Base-by-base conservation (phyloP, 2,888 invertebrate genomes). In the Rhyacophila evoluta region DNA sequence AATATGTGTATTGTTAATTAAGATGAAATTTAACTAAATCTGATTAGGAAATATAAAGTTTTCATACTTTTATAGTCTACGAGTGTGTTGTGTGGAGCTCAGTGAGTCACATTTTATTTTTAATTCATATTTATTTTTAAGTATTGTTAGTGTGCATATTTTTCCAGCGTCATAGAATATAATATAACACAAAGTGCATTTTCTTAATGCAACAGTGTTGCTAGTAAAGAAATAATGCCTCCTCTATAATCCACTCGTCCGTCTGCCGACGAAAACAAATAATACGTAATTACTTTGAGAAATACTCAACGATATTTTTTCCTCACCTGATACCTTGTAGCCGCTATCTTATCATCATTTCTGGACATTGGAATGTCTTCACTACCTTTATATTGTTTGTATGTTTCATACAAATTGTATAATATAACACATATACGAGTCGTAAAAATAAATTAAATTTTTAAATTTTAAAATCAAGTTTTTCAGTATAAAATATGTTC, bases 211-310 rank as follows among this genome's bases (percentile, higher is more conserved):
- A 55, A 55, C 55, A 55, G 55, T 55, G 25, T 19, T 68, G 67
- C 37, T 25, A 68, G 36, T 12, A 11, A 12, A 75, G 6, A 2
- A 25, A 29, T 39, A 70, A 75, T 28, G n/a, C 39, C 72, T 72
- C 55, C 29, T 41, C 39, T 10, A 33, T 33, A 33, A 69, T 28
- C 69, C 69, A 15, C 8, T 6, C 27, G 15, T 71, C 71, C 67
- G 33, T 72, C 72, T 68, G 72, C 36, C 72, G 72, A 19, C 11
- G 70, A 77, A 77, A 77, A 73, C 72, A 77, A 77, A 77, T 77
- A 77, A 73, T 73, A 73, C 77, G 69, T 73, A 77, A 77, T 77
- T 77, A 77, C 68, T 39, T 38, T 29, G 73, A 77, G 28, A 68
- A 74, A 73, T 69, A 77, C 68, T 68, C 72, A 8, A 12, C 27